Base-by-base conservation (phyloP, 2,797 vertebrate genomes). In the Neostethus bicornis region DNA sequence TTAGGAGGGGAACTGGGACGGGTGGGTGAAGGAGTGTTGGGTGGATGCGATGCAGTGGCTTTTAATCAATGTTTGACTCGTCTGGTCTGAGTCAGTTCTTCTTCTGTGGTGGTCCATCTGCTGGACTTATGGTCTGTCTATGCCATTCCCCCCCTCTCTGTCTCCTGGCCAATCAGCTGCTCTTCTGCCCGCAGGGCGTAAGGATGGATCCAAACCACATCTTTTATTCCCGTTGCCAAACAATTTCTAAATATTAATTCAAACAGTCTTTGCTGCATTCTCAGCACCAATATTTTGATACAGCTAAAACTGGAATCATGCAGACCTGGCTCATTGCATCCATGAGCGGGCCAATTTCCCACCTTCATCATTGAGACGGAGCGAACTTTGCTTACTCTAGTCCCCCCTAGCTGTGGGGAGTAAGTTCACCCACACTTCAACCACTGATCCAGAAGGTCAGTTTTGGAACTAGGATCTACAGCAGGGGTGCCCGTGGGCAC, bases 61-160 rank as follows among this genome's bases (percentile, higher is more conserved):
- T 84, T 83, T 79, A 64, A 83, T 86, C 52, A 82, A 65, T 66
- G 76, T 80, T 87, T 88, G 88, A 92, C 87, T 86, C 78, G 70
- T 81, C 43, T 80, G 87, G 75, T 85, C 89, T 73, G 80, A 73
- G 66, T 81, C 53, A 6, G 50, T 61, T 63, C 71, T 32, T 53
- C 59, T 61, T 50, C 26, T 38, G 17, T 58, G 37, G 12, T 41
- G 34, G 43, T 34, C 34, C 16, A 38, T 34, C 31, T 41, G 29
- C 34, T 50, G 51, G 44, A 60, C 43, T n/a, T 61, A 43, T 31
- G 42, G 29, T 54, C 35, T 10, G 1, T 57, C 3, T 14, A 47
- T 26, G 14, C 8, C 4, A 2, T 3, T 8, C 23, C 25, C 26
- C 32, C 23, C 11, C 41, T 8, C 8, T 14, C 31, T 2, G 17